Evolutionary conservation across 2,113 vertebrate species (phyloP), one percentile per base, ranked within the genome.

Genomic region (Seriola dumerili): DNA sequence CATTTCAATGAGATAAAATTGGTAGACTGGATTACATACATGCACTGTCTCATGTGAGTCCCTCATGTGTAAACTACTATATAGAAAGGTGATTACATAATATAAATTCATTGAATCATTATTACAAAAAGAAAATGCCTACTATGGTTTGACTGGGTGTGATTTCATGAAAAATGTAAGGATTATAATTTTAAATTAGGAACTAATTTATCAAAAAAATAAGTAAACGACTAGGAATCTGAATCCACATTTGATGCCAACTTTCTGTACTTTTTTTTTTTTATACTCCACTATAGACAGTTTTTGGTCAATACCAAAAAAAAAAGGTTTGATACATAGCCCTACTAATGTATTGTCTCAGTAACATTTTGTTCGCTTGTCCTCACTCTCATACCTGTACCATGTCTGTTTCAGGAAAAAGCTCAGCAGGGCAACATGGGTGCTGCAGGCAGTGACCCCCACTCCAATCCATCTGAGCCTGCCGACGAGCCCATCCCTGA

Each of bases 401-500:
- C 21, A 0, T 72, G 48, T 91, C 3, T 81, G 42, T 82, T 91
- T 23, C 67, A 98, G 94, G 98, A 98, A 93, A 98, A 98, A 89
- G 97, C 97, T 80, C 97, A 96, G 65, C 94, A 97, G 92, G 94
- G 93, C 93, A 96, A 88, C 90, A 87, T 52, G 90, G 94, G 83
- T 88, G 93, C 84, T 92, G 83, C 61, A 77, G 86, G 91, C 90
- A 81, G 84, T 64, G 93, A 95, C 82, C 91, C 92, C 40, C 84
- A 83, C 52, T 93, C 93, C 23, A 80, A 76, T 62, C 86, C 91
- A 34, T 86, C 91, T 11, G 95, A 95, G 70, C 65, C 89, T 1
- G 25, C 46, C 0, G 95, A 95, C 3, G 94, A 95, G 68, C 84
- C 94, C 42, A 50, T 87, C 14, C 68, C 87, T 2, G 95, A 96